Conservation (phyloP, 1,140 invertebrate genomes). For the Caenorhabditis brenneri region DNA sequence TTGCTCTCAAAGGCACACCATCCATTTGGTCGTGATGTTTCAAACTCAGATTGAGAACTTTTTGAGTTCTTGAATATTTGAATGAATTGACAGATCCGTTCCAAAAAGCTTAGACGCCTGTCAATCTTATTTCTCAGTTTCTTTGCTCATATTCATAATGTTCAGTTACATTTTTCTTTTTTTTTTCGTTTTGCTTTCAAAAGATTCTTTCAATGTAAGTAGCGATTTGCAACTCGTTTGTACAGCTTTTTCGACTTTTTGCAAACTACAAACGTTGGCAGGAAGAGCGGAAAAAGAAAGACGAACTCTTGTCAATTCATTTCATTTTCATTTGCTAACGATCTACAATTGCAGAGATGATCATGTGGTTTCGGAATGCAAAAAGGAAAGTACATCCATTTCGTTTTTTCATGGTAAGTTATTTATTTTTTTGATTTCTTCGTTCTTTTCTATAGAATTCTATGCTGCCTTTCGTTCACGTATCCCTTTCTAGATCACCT, state of each 20-base stretch:
- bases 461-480: no score
- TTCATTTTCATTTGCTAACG: not conserved
- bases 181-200: not conserved
- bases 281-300: not conserved
- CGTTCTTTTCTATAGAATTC: not conserved
- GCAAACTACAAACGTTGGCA: not conserved
- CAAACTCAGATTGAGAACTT: not conserved
- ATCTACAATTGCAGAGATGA: slow-evolving; percentile 11
- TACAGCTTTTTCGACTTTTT: slow-evolving; percentile 2
- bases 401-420: slow-evolving; percentile 11
- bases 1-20: not conserved
- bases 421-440: not conserved
- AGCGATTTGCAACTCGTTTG: not conserved
- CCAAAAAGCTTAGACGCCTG: not conserved
- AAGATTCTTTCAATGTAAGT: no score
- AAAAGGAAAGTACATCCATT: slow-evolving; percentile 2
- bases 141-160: not conserved
- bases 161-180: not conserved
- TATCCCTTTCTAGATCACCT: no score
- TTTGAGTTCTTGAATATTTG: not conserved
- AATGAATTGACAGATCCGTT: not conserved
- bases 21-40: not conserved
- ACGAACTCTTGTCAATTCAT: not conserved
- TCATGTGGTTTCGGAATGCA: slow-evolving; percentile 3
- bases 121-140: not conserved